These are phyloP conservation scores for Halyomorpha halys DNA, from an alignment of 1,140 invertebrate species.

Conservation along the genomic window DNA sequence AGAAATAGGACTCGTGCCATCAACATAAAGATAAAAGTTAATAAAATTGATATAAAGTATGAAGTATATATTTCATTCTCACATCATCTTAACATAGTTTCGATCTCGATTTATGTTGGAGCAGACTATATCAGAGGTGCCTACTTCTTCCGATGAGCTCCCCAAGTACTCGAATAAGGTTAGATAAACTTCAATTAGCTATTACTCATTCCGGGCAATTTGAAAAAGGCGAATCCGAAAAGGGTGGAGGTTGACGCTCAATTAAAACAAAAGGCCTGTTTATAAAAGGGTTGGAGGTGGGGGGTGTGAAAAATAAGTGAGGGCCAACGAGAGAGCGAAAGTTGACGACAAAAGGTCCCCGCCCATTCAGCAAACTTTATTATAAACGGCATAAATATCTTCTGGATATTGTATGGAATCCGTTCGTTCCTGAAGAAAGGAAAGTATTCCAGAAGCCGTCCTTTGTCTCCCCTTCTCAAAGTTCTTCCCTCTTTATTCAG, in stretches of 20 bases:
- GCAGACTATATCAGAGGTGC: no score
- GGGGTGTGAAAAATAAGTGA: slow-evolving; percentile 18
- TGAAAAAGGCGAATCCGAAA: neutral
- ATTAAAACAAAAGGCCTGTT: slow-evolving; percentile 16
- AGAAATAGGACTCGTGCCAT: no score
- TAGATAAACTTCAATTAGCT: slow-evolving; percentile 4
- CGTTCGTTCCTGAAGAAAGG: slow-evolving; percentile 13
- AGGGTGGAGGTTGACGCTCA: slow-evolving; percentile 12
- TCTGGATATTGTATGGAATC: slow-evolving; percentile 18
- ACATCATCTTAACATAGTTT: no score
- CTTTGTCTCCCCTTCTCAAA: slow-evolving; percentile 17
- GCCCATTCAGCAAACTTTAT: slow-evolving; percentile 17
- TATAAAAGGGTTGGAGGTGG: slow-evolving; percentile 10
- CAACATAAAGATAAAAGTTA: no score
- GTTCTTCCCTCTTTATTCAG: slow-evolving; percentile 12
- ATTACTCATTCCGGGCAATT: slow-evolving; percentile 17
- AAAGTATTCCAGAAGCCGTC: slow-evolving; percentile 12
- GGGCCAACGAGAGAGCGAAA: slow-evolving; percentile 6
- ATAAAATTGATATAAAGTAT: no score
- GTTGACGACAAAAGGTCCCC: slow-evolving; percentile 4
- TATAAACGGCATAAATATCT: slow-evolving; percentile 18
- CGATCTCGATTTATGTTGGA: no score
- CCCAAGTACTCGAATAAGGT: no score
- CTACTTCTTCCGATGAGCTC: no score
- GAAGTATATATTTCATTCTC: no score